Evolutionary conservation across 2,113 vertebrate genomes (phyloP).

Genomic region (Rhineura floridana): DNA sequence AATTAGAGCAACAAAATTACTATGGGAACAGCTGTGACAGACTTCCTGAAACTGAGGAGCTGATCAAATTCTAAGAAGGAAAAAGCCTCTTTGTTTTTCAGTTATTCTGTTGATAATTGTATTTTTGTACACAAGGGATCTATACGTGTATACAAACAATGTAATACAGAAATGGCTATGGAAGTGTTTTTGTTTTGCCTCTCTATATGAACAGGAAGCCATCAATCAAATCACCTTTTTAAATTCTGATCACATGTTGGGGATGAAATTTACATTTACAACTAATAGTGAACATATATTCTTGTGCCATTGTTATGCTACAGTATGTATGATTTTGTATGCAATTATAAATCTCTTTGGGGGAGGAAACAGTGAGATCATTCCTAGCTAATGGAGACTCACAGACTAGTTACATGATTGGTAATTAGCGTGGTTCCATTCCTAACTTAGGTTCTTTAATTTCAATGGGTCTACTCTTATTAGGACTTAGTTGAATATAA

Average conservation of each 20-base stretch:
- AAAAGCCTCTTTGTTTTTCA: background rate
- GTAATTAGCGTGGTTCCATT: background rate
- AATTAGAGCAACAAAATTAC: slow-evolving; percentile 69
- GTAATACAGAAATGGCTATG: background rate
- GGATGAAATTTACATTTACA: background rate
- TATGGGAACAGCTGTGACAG: slow-evolving; percentile 37
- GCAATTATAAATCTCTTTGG: background rate
- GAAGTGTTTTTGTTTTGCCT: background rate
- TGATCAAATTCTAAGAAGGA: slow-evolving; percentile 29
- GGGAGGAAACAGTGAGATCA: no score
- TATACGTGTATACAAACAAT: background rate
- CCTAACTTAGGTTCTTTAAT: no score
- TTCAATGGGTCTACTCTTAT: no score
- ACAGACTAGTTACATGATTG: background rate
- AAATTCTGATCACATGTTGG: background rate
- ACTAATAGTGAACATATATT: background rate
- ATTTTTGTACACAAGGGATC: background rate
- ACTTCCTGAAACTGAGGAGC: slow-evolving; percentile 25
- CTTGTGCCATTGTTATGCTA: background rate
- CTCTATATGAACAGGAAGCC: background rate
- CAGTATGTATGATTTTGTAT: background rate
- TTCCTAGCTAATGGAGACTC: background rate
- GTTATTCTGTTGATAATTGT: background rate
- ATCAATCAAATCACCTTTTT: background rate
- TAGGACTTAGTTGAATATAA: no score